Base-by-base conservation (phyloP, 2,113 vertebrate species). In the Dolichallabes microphthalmus region DNA sequence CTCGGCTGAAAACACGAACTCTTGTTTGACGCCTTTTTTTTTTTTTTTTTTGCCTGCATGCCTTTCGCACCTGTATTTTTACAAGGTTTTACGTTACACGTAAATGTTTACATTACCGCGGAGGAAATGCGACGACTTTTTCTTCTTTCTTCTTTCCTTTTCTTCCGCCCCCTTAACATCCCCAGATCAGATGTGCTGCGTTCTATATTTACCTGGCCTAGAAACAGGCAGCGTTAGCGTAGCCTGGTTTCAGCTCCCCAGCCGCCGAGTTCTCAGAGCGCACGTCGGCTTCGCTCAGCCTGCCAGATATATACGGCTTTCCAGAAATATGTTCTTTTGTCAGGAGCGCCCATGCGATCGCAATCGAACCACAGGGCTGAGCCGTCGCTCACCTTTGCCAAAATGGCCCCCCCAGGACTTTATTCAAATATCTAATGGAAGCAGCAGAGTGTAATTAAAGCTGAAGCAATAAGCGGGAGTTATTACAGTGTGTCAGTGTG, bases 181-280 rank as follows among this genome's bases (percentile, higher is more conserved):
- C 19, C 39, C 68, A 77, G 85, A 63, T 76, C 64, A 76, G 86
- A 82, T 76, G 30, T 80, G 66, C 61, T 76, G 81, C 82, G 88
- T 45, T 82, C 91, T 92, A 92, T 90, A 88, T 92, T 91, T 91
- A 91, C 87, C 87, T 87, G 90, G 66, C 90, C 90, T 88, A 91
- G 88, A 92, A 91, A 90, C 58, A 22, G 85, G 77, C 71, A 66
- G 53, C 80, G 68, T 85, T 82, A 88, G 73, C 66, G 83, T 85
- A 82, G 88, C 84, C 88, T 89, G 80, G 84, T 87, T 91, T 88
- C 88, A 81, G 75, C 80, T 88, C 81, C 58, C 79, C 80, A 35
- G 19, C 35, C 57, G 12, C 71, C 2, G 71, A 53, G 82, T 66
- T 35, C 53, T 55, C 20, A 10, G 25, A 52, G 57, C 30, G 12